Evolutionary conservation across 2,113 vertebrate species (phyloP).

Genomic region (Cyanoderma ruficeps): DNA sequence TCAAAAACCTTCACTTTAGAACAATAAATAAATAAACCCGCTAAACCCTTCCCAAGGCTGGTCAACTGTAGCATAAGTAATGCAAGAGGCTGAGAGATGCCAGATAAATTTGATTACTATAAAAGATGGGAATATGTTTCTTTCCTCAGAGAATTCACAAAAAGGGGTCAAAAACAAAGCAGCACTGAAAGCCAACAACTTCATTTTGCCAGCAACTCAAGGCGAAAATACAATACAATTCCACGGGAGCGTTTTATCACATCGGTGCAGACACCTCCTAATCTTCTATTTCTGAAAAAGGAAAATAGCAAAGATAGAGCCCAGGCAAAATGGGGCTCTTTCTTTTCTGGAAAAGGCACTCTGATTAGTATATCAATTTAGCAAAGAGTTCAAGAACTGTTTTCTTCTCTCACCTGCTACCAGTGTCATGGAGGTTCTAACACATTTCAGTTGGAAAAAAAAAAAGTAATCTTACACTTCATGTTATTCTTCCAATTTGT

Average conservation of each 20-base stretch:
- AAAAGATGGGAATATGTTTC: constrained; percentile 87
- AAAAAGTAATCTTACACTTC: background rate
- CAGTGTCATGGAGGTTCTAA: background rate
- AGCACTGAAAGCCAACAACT: constrained; percentile 79
- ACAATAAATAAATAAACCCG: constrained; percentile 86
- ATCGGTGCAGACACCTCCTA: constrained; percentile 75
- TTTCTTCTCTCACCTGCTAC: constrained; percentile 40
- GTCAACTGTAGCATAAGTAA: constrained; percentile 85
- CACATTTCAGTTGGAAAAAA: background rate
- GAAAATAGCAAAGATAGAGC: constrained; percentile 74
- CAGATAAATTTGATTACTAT: constrained; percentile 94
- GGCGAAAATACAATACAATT: constrained; percentile 79
- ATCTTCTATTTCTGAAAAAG: constrained; percentile 75
- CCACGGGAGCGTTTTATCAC: constrained; percentile 76
- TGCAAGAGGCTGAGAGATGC: constrained; percentile 84
- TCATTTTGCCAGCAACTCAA: constrained; percentile 77
- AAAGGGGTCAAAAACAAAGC: constrained; percentile 87
- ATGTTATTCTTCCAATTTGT: background rate
- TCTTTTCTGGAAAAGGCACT: constrained; percentile 63
- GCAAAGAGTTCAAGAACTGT: constrained; percentile 30
- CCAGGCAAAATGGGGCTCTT: constrained; percentile 73
- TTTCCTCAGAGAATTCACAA: constrained; percentile 86
- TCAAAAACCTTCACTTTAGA: constrained; percentile 85
- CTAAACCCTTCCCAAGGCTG: constrained; percentile 78
- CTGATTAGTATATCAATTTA: constrained; percentile 64